These are phyloP conservation scores for Thalassarche chlororhynchos DNA, from an alignment of 2,113 vertebrate genomes.

Conservation along the genomic window DNA sequence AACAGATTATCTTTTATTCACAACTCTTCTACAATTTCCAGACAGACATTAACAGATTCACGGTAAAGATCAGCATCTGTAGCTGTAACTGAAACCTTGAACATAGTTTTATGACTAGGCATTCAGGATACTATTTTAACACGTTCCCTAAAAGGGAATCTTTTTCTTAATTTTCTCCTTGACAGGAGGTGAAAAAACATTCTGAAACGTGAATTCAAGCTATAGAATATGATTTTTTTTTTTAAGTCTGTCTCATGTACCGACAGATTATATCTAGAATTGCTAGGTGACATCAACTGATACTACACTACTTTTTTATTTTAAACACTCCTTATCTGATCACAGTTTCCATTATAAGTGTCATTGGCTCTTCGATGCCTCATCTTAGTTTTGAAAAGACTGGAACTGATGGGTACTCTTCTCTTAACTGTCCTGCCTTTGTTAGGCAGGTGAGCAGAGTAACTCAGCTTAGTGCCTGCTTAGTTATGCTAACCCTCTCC, in stretches of 20 bases:
- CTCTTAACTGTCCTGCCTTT: background rate
- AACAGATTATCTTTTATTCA: background rate
- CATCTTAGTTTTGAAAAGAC: background rate
- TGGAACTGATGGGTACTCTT: background rate
- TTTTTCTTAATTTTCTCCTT: background rate
- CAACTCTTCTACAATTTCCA: background rate
- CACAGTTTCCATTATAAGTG: background rate
- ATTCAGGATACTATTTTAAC: background rate
- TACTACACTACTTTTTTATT: background rate
- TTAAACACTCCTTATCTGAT: background rate
- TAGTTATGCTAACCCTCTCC: background rate
- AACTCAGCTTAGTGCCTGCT: background rate
- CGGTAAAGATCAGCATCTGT: background rate
- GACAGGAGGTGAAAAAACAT: background rate
- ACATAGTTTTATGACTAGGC: background rate
- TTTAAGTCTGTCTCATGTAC: background rate
- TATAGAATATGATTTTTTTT: background rate
- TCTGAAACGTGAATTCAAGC: background rate
- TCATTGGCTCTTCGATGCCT: background rate
- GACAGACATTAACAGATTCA: background rate
- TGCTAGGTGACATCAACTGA: background rate
- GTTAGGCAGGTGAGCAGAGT: background rate
- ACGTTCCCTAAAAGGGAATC: background rate
- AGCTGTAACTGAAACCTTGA: background rate
- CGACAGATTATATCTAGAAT: background rate